phyloP scores from a whole-genome alignment of 2,797 vertebrate species.

The Ambastaia sidthimunki region DNA sequence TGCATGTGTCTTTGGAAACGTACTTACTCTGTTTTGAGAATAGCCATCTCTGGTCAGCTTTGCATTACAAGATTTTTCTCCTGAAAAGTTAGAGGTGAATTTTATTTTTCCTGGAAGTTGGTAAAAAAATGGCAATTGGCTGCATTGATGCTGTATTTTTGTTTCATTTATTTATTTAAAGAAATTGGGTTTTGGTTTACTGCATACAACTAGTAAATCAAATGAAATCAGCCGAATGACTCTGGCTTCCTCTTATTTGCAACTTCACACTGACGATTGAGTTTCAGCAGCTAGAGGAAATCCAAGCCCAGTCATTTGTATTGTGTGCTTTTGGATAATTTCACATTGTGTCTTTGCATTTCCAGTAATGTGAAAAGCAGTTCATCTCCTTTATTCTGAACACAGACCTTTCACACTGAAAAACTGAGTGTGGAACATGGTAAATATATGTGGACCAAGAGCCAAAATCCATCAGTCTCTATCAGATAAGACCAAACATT shows the following conservation, averaged over 20 bases:
- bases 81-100: conserved; percentile 6
- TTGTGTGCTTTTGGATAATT: conserved; percentile 18
- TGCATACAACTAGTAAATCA: conserved; percentile 4
- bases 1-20: neutral
- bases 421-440: conserved; percentile 27
- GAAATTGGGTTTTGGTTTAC: conserved; percentile 17
- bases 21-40: conserved; percentile 33
- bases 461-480: conserved; percentile 50
- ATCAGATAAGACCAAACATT: conserved; percentile 39
- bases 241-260: neutral
- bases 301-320: conserved; percentile 22
- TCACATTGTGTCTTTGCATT: neutral
- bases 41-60: conserved; percentile 39
- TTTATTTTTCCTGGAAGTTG: conserved; percentile 17
- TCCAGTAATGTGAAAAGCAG: conserved; percentile 23
- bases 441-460: conserved; percentile 17
- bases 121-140: conserved; percentile 48
- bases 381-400: neutral
- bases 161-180: conserved; percentile 16
- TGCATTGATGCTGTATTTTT: conserved; percentile 28
- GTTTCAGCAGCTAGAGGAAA: conserved; percentile 1
- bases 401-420: conserved; percentile 3
- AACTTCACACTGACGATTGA: neutral
- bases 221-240: conserved; percentile 3
- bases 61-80: conserved; percentile 13